phyloP scores from a whole-genome alignment of 2,888 invertebrate genomes.

The Caenorhabditis parvicauda region DNA sequence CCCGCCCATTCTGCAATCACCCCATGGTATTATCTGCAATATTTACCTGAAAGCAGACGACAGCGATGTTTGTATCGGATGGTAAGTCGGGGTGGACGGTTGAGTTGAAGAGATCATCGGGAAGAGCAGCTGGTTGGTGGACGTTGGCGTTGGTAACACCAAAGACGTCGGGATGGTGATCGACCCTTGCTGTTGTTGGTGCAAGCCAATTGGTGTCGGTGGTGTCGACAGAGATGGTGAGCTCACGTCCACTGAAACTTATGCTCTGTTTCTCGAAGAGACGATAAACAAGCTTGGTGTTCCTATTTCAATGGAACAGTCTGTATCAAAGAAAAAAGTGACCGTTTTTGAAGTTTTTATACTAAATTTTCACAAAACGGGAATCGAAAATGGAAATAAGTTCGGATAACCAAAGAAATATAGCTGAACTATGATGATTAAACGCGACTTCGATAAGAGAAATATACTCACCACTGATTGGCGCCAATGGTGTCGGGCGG shows the following conservation, averaged over 20 bases:
- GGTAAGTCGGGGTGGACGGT: neutral
- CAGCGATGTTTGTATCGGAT: no score
- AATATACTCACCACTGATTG: constrained; percentile 24
- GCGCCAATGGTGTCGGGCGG: constrained; percentile 41
- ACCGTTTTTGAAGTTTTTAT: neutral
- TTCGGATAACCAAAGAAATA: no score
- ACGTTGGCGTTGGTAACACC: neutral
- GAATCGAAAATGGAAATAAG: no score
- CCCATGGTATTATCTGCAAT: no score
- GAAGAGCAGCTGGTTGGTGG: neutral
- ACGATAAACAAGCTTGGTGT: neutral
- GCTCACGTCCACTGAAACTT: constrained; percentile 21
- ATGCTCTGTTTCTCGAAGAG: neutral
- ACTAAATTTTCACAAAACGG: neutral
- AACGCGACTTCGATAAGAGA: no score
- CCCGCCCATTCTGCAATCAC: no score
- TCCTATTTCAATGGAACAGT: neutral
- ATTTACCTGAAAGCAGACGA: neutral
- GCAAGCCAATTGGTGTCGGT: constrained; percentile 22
- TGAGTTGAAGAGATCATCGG: neutral
- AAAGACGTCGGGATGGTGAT: constrained; percentile 10
- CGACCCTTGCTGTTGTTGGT: constrained; percentile 17
- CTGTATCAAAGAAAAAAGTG: neutral
- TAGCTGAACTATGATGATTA: no score
- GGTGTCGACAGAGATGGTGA: constrained; percentile 29